These are phyloP conservation scores for Carlito syrichta DNA, from an alignment of 2,113 vertebrate species.

Conservation along the genomic window DNA sequence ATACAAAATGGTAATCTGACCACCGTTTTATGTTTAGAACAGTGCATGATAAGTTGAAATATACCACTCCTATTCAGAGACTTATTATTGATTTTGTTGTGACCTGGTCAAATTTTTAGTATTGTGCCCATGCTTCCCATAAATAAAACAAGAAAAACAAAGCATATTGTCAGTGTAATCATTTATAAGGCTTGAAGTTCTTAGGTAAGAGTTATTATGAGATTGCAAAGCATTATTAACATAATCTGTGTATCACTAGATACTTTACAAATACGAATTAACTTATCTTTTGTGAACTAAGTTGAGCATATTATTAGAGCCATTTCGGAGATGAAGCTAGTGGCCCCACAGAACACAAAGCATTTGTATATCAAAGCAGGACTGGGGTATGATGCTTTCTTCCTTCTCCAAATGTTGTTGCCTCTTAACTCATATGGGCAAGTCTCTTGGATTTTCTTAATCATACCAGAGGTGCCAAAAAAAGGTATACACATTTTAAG, in stretches of 20 bases:
- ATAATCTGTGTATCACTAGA: slow-evolving; percentile 49
- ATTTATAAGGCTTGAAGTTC: not conserved
- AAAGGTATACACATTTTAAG: no score
- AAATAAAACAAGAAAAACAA: slow-evolving; percentile 13
- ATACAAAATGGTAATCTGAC: not conserved
- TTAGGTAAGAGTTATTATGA: slow-evolving; percentile 44
- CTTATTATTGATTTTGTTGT: slow-evolving; percentile 7
- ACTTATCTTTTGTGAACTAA: slow-evolving; percentile 42
- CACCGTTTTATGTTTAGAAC: not conserved
- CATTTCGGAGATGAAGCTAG: slow-evolving; percentile 40
- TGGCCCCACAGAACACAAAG: slow-evolving; percentile 25
- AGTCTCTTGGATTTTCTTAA: not conserved
- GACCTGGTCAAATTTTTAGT: not conserved
- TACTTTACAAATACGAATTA: slow-evolving; percentile 64
- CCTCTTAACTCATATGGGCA: not conserved
- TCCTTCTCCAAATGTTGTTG: not conserved
- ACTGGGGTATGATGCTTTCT: not conserved
- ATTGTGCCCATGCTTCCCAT: not conserved
- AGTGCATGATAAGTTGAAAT: not conserved
- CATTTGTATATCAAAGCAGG: not conserved
- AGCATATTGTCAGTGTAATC: not conserved
- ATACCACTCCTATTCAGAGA: not conserved
- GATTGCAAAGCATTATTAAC: slow-evolving; percentile 60
- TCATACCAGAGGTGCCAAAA: no score
- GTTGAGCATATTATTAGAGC: slow-evolving; percentile 56